Conservation (phyloP, 2,113 vertebrate genomes). For the Callaeas wilsoni region DNA sequence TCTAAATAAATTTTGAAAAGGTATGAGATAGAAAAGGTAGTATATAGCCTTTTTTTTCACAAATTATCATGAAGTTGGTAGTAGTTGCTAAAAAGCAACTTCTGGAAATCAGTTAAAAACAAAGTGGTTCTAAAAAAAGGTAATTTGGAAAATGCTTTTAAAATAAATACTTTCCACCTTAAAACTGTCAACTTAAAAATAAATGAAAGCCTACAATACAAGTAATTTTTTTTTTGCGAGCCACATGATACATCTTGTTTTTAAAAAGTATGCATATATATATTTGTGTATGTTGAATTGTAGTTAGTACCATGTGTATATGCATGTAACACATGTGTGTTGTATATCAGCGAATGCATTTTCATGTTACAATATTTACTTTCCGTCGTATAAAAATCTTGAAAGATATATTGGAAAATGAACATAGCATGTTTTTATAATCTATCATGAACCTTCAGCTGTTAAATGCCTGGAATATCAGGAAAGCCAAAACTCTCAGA, state of each 20-base stretch:
- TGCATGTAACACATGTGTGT: background rate
- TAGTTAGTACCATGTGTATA: background rate
- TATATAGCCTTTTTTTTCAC: background rate
- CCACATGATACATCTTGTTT: background rate
- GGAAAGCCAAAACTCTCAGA: background rate
- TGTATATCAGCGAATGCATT: background rate
- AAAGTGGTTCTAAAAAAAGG: background rate
- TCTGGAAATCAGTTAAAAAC: background rate
- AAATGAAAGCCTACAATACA: background rate
- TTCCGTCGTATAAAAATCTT: background rate
- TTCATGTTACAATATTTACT: background rate
- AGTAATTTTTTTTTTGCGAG: background rate
- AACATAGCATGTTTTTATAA: background rate
- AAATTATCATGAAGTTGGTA: background rate
- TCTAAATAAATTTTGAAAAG: background rate
- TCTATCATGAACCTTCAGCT: background rate
- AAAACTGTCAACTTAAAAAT: background rate
- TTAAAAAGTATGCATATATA: background rate
- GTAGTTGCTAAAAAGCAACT: background rate
- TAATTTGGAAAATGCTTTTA: slow-evolving; percentile 7
- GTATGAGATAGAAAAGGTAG: background rate
- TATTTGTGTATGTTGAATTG: background rate
- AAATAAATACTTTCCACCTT: background rate
- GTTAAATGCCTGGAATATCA: background rate
- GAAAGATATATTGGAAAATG: background rate